Base-by-base conservation (phyloP, 2,888 invertebrate species). In the Acronicta leporina region DNA sequence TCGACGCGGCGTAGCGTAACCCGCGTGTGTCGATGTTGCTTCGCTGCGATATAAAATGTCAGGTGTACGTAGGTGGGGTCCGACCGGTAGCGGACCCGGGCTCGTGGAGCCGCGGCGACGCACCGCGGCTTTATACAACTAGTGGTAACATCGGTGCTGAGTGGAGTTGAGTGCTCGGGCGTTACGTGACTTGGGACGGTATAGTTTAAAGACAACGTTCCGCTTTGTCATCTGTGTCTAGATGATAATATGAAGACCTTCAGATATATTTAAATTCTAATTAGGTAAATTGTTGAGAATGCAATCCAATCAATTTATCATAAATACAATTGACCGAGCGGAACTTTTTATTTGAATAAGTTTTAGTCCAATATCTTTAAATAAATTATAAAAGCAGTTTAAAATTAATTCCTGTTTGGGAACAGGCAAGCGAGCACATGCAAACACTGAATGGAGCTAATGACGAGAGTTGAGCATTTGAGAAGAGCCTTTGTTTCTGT, bases 121-220 rank as follows among this genome's bases (percentile, higher is more conserved):
- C 64, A 48, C 64, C 71, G 64, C 55, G 74, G 63, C 66, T 63
- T 65, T 42, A 48, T 69, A 62, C 55, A 75, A 72, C 74, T 73
- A 75, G 64, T 72, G 79, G 77, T 68, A 77, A 75, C 77, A 65
- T 78, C 66, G 82, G 86, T 86, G 87, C 86, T 84, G 80, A 80
- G 87, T 86, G 87, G 87, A 85, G 81, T 81, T 79, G 81, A 85
- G 89, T 87, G 88, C 88, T 85, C 85, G 88, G 89, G 86, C 87
- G 84, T 81, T 75, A 86, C 83, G 87, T 87, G 87, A 87, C 85
- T 84, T 81, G 85, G 87, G 86, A 79, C 73, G 75, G 75, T 78
- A 70, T 61, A 79, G 78, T 84, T 82, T 68, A 67, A 75, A 64
- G 47, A 69, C 54, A 65, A 77, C 74, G 65, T 73, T 75, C 72